Evolutionary conservation across 2,888 invertebrate species (phyloP), one percentile per base, ranked within the genome.

Genomic region (Amorpha juglandis): DNA sequence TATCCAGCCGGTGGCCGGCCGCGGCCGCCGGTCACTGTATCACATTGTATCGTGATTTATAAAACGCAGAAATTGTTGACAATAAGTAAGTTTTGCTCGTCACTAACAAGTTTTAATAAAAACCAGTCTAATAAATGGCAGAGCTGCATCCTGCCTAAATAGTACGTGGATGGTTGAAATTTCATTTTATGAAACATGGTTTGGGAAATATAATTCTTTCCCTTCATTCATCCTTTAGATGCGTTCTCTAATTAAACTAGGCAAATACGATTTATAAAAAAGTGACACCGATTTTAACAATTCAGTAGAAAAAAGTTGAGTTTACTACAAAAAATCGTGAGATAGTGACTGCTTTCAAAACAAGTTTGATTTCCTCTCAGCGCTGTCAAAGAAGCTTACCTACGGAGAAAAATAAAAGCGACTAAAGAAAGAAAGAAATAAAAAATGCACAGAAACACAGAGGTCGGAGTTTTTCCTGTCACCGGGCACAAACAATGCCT

Each of bases 391-490:
- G 89, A 78, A 84, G 88, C 84, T 88, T 86, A 86, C 86, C 74
- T 83, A 72, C 45, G 75, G 73, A 80, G 77, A 78, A 78, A 79
- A 80, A 88, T 85, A 88, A 86, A 85, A 81, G 76, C 78, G 75
- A 74, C 76, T 79, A 80, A 74, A 74, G 83, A 87, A 88, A 84
- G 85, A 87, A 82, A 88, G 82, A 84, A 90, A 91, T 90, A 92
- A 92, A 92, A 92, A 92, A 91, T 89, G 90, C 90, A 91, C 87
- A 90, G 91, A 90, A 91, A 91, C 91, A 92, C 90, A 89, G 92
- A 91, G 92, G 92, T 92, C 87, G 92, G 90, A 91, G 93, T 92
- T 93, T 93, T 92, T 92, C 92, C 92, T 91, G 92, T 92, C 92
- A 92, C 91, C 91, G 92, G 89, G 89, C 88, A 92, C 91, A 92